Percentiles rank a stretch among this genome's conserved stretches.
These are phyloP conservation scores for Drosophila oshimai DNA, from an alignment of 1,140 invertebrate species.

Conservation along the genomic window DNA sequence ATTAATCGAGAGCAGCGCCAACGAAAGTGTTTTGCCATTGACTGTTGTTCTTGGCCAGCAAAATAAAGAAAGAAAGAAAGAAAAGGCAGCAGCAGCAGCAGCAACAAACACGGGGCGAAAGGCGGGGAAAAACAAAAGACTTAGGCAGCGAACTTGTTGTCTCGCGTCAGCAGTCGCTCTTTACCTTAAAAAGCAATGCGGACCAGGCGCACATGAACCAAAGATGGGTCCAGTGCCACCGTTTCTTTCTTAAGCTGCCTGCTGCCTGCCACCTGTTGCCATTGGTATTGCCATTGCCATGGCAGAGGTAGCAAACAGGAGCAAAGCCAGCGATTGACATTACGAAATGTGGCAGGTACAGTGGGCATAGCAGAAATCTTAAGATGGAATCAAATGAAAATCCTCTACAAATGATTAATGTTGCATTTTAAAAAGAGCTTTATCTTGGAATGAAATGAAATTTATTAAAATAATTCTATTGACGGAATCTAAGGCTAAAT, in stretches of 20 bases:
- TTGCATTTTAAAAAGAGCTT: neutral
- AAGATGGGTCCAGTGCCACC: neutral
- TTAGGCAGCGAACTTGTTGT: conserved; percentile 66
- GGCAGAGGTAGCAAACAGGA: conserved; percentile 25
- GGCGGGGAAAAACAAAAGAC: conserved; percentile 58
- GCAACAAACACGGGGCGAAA: neutral
- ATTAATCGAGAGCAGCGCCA: conserved; percentile 41
- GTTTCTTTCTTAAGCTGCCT: too few species aligned
- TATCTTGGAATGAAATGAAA: too few species aligned
- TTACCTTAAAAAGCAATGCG: conserved; percentile 72
- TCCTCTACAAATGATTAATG: too few species aligned
- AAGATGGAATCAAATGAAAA: too few species aligned
- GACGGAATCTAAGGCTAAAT: too few species aligned
- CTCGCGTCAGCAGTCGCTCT: conserved; percentile 40
- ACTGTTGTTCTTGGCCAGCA: conserved; percentile 49
- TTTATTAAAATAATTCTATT: too few species aligned
- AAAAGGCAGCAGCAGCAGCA: neutral
- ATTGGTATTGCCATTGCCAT: neutral
- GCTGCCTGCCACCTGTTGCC: conserved; percentile 32
- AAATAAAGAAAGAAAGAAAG: conserved; percentile 17
- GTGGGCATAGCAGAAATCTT: neutral
- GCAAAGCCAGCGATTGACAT: conserved; percentile 34
- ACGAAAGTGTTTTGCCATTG: conserved; percentile 67
- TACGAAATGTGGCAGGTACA: conserved; percentile 32
- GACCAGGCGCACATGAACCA: conserved; percentile 67